Evolutionary conservation across 1,140 invertebrate genomes (phyloP).

Genomic region (Linepithema humile): DNA sequence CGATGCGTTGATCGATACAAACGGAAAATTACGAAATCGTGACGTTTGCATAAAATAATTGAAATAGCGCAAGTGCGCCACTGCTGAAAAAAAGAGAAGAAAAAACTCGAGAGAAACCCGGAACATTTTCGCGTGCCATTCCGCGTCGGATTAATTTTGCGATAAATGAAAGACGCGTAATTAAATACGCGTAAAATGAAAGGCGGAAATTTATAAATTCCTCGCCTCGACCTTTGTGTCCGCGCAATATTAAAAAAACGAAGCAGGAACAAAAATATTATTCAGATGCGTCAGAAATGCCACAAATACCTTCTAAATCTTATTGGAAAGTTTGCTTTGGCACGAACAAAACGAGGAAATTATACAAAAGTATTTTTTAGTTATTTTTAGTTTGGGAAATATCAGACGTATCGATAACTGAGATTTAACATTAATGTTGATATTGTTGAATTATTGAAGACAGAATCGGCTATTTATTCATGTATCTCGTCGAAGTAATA

Average conservation of each 20-base stretch:
- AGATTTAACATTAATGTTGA: not conserved
- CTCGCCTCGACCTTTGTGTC: not conserved
- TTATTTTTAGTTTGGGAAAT: not conserved
- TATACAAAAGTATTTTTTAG: not conserved
- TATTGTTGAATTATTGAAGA: not conserved
- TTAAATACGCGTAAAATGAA: conserved; percentile 26
- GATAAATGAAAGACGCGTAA: conserved; percentile 32
- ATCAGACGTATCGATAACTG: not conserved
- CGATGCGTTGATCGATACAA: conserved; percentile 12
- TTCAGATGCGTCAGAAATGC: conserved; percentile 16
- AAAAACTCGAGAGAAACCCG: not conserved
- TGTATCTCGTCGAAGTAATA: not conserved
- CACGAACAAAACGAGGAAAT: not conserved
- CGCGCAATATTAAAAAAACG: conserved; percentile 21
- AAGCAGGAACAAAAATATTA: not conserved
- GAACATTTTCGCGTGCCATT: conserved; percentile 5
- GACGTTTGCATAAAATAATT: conserved; percentile 54
- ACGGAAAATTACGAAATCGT: conserved; percentile 26
- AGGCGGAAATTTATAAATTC: conserved; percentile 40
- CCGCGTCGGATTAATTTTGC: conserved; percentile 22
- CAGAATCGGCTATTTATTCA: not conserved
- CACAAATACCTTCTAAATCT: not conserved
- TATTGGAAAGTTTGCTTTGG: too few relatives aligned
- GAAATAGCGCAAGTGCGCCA: conserved; percentile 28
- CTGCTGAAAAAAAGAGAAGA: not conserved